Conservation (phyloP, 2,888 invertebrate genomes). For the Stenchaetothrips biformis region DNA sequence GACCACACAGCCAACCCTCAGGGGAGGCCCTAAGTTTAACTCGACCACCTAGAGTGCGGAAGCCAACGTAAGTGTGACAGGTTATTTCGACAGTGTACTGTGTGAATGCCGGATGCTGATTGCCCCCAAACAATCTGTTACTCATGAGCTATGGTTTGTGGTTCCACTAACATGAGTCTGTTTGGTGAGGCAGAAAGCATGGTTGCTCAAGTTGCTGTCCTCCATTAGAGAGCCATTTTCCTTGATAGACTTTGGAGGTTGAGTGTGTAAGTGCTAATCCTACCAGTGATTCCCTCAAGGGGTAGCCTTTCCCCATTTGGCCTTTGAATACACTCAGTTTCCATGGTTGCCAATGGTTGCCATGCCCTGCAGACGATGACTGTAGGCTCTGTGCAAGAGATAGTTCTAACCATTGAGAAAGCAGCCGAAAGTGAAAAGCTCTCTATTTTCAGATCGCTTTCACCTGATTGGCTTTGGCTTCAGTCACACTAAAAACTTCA, state of each 20-base stretch:
- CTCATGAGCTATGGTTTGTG: background rate
- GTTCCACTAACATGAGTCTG: background rate
- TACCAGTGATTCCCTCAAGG: no score
- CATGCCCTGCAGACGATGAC: no score
- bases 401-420: no score
- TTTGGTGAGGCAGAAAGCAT: slow-evolving; percentile 4
- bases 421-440: no score
- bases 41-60: slow-evolving; percentile 19
- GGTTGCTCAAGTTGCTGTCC: background rate
- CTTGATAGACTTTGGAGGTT: background rate
- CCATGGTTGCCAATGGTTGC: no score
- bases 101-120: background rate
- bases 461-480: no score
- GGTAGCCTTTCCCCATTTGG: no score
- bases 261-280: no score
- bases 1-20: slow-evolving; percentile 13
- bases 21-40: slow-evolving; percentile 5
- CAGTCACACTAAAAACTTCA: no score
- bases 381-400: no score
- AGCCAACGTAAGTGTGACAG: slow-evolving; percentile 11
- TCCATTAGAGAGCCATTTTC: background rate
- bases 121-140: background rate
- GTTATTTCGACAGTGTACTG: background rate
- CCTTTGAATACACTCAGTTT: no score
- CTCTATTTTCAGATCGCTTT: no score